Percentiles rank a stretch among this genome's conserved stretches.
Conservation (phyloP, 2,888 invertebrate genomes). For the Iphiclides podalirius region DNA sequence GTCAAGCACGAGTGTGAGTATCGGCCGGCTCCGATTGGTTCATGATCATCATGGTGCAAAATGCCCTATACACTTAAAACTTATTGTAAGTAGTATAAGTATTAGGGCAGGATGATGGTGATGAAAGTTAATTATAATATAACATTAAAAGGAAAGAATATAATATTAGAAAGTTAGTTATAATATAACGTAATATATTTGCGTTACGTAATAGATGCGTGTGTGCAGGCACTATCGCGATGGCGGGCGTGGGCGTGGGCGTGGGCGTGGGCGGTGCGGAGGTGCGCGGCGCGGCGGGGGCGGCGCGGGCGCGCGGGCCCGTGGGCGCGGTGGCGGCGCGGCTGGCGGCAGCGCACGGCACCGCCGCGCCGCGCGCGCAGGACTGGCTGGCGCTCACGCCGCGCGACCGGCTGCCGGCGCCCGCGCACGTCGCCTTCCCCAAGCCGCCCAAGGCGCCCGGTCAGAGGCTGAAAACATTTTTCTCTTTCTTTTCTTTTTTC, state of each 20-base stretch:
- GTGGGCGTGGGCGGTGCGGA: conserved; percentile 72
- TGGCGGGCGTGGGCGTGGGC: conserved; percentile 78
- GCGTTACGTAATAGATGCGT: no score
- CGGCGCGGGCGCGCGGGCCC: conserved; percentile 52
- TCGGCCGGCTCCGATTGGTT: not conserved
- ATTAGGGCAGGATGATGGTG: no score
- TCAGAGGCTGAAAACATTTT: conserved; percentile 45
- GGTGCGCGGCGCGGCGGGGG: conserved; percentile 33
- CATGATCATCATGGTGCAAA: not conserved
- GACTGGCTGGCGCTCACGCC: conserved; percentile 88
- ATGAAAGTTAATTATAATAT: no score
- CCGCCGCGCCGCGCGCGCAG: conserved; percentile 67
- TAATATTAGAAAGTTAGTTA: no score
- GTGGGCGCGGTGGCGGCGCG: conserved; percentile 67
- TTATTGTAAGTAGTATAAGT: no score
- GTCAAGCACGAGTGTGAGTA: conserved; percentile 93
- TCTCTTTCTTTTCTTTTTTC: not conserved
- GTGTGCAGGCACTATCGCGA: no score
- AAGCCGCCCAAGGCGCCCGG: conserved; percentile 94
- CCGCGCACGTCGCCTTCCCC: conserved; percentile 91
- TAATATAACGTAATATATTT: no score
- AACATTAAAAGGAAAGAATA: no score
- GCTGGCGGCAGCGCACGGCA: conserved; percentile 58
- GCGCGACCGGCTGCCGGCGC: conserved; percentile 88
- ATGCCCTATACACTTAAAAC: no score